Evolutionary conservation across 2,797 vertebrate genomes (phyloP).

Genomic region (Danio choprae): DNA sequence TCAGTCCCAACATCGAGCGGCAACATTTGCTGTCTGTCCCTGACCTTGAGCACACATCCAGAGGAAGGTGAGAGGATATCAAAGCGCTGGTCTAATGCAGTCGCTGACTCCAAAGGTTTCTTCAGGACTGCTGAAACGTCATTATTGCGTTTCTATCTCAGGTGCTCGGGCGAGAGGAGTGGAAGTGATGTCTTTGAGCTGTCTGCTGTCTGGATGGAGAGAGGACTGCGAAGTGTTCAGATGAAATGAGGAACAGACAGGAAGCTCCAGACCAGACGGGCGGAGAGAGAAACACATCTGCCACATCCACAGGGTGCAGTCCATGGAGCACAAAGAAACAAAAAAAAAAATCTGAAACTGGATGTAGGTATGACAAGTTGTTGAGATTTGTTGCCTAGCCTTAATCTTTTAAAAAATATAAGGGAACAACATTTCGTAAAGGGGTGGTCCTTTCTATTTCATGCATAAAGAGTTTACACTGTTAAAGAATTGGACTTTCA

Average conservation of each 20-base stretch:
- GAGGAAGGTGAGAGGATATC: constrained; percentile 44
- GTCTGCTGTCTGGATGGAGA: background rate
- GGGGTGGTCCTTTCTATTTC: too few species aligned
- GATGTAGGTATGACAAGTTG: too few species aligned
- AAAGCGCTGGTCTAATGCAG: constrained; percentile 27
- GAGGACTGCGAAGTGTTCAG: background rate
- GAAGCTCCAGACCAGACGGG: background rate
- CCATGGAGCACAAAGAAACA: too few species aligned
- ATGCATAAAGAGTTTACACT: too few species aligned
- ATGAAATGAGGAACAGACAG: constrained; percentile 1
- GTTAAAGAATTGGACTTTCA: too few species aligned
- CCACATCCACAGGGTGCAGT: background rate
- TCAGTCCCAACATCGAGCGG: constrained; percentile 36
- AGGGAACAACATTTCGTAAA: too few species aligned
- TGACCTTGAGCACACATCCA: constrained; percentile 24
- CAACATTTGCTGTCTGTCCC: constrained; percentile 23
- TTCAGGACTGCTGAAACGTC: constrained; percentile 31
- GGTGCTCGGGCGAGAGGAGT: constrained; percentile 17
- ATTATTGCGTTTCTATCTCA: constrained; percentile 39
- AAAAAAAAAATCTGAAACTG: too few species aligned
- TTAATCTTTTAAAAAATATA: too few species aligned
- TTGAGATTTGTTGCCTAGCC: too few species aligned
- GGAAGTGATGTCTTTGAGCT: constrained; percentile 8
- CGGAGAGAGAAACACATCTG: background rate
- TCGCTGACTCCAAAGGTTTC: constrained; percentile 34